A percentile compares a stretch with the other conserved stretches of the same genome.
phyloP scores from a whole-genome alignment of 2,888 invertebrate species.

The Tromatobia lineatoria region DNA sequence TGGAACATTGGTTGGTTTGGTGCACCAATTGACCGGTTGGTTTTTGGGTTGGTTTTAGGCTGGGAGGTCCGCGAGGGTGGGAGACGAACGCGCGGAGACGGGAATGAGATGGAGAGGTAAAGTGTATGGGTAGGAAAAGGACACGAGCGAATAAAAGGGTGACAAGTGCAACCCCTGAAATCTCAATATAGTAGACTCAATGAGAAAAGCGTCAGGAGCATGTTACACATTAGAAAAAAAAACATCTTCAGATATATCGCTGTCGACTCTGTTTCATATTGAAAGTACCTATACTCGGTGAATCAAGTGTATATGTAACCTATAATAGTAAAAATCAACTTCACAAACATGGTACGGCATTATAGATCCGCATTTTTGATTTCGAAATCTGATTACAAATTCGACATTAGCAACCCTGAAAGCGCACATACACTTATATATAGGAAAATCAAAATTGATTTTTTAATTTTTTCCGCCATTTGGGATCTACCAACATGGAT shows the following conservation, averaged over 20 bases:
- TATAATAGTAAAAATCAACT: no score
- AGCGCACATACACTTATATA: no score
- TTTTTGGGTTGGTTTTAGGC: neutral
- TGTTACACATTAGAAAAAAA: slow-evolving; percentile 9
- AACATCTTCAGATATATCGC: slow-evolving; percentile 5
- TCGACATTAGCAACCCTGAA: no score
- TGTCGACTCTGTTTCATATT: no score
- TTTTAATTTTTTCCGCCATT: neutral
- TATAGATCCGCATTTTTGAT: no score
- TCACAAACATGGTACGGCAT: no score
- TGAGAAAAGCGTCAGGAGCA: slow-evolving; percentile 6
- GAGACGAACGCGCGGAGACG: neutral
- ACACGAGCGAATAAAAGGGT: slow-evolving; percentile 6
- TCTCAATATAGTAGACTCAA: slow-evolving; percentile 5
- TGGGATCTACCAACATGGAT: neutral
- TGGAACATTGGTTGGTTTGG: no score
- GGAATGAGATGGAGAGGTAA: neutral
- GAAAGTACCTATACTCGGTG: no score
- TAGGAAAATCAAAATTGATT: neutral
- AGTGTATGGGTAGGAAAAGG: slow-evolving; percentile 5
- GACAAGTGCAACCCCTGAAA: slow-evolving; percentile 7
- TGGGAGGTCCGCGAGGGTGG: no score
- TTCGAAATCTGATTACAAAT: no score
- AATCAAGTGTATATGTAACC: neutral
- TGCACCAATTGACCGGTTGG: no score